Base-by-base conservation (phyloP, 2,113 vertebrate genomes). In the Parus major region DNA sequence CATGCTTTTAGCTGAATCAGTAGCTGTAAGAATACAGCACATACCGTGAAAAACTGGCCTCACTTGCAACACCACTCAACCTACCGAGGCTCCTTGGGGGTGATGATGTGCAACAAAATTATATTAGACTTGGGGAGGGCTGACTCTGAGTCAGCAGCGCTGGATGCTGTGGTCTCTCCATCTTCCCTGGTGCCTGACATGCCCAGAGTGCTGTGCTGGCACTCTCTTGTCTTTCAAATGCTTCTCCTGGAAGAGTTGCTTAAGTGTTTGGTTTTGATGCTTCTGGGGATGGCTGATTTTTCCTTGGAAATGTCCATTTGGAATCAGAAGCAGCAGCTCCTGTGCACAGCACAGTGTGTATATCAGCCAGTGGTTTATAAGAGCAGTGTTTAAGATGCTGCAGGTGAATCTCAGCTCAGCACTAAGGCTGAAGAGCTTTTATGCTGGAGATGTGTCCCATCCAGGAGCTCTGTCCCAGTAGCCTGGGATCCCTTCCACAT, bases 1-100 rank as follows among this genome's bases (percentile, higher is more conserved):
- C 92, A 81, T 81, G 82, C 60, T 95, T 94, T 88, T 42, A 96
- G 92, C 85, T 94, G 96, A 96, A 96, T 92, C 93, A 92, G 91
- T 64, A 71, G 56, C 87, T 95, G 60, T 41, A 71, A 92, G 91
- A 93, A 89, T 41, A 68, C 53, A 83, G 65, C 42, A 44, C 39
- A 6, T 44, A 49, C 52, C 0, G 0, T 73, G 92, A 79, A 92
- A 90, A 96, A 88, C 85, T 86, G 90, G 82, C 82, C 61, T 90
- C 36, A 1, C 86, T 86, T 92, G 83, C 88, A 88, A 28, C 82
- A 81, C 60, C 36, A 19, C 68, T 88, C 69, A 81, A 81, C 82
- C 82, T 86, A 15, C 50, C 0, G 2, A 83, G 88, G 59, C 71
- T 92, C 52, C 71, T 81, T 57, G 52, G 78, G 35, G 57, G 68